Percentiles rank a stretch among this genome's conserved stretches.
These are phyloP conservation scores for Drosophila nigromelanica DNA, from an alignment of 1,140 invertebrate species.

Conservation along the genomic window DNA sequence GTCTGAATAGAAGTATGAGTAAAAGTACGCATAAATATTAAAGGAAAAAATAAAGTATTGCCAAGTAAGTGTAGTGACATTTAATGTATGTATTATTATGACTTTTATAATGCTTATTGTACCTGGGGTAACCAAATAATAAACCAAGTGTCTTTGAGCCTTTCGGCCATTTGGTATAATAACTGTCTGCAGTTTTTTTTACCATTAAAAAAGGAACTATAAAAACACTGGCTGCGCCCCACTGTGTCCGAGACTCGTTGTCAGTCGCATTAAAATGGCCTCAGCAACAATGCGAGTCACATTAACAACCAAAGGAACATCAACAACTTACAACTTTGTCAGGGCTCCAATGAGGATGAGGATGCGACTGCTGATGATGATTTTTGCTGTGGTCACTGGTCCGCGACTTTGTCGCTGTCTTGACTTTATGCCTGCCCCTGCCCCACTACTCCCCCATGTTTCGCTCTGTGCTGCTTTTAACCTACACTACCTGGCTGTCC, in stretches of 20 bases:
- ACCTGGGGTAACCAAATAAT: neutral
- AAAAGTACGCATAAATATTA: too few species aligned
- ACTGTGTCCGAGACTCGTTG: conserved; percentile 40
- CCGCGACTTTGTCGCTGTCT: conserved; percentile 11
- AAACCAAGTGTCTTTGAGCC: neutral
- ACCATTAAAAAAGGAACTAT: neutral
- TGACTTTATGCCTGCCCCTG: conserved; percentile 2
- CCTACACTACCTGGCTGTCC: neutral
- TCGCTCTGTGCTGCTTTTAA: neutral
- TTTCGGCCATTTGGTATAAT: neutral
- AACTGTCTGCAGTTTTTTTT: neutral
- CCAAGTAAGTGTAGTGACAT: too few species aligned
- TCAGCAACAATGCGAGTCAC: conserved; percentile 46
- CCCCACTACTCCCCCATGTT: neutral
- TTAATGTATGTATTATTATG: neutral
- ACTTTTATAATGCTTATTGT: neutral
- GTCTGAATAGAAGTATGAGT: too few species aligned
- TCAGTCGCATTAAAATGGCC: conserved; percentile 44
- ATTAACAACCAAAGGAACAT: conserved; percentile 72
- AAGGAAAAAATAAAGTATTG: too few species aligned
- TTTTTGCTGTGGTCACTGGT: conserved; percentile 20
- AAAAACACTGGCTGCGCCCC: conserved; percentile 19
- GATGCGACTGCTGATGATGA: conserved; percentile 35
- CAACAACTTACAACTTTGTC: conserved; percentile 81
- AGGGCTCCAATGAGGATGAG: conserved; percentile 27